Evolutionary conservation across 2,888 invertebrate genomes (phyloP).

Genomic region (Zaprionus lineosus): DNA sequence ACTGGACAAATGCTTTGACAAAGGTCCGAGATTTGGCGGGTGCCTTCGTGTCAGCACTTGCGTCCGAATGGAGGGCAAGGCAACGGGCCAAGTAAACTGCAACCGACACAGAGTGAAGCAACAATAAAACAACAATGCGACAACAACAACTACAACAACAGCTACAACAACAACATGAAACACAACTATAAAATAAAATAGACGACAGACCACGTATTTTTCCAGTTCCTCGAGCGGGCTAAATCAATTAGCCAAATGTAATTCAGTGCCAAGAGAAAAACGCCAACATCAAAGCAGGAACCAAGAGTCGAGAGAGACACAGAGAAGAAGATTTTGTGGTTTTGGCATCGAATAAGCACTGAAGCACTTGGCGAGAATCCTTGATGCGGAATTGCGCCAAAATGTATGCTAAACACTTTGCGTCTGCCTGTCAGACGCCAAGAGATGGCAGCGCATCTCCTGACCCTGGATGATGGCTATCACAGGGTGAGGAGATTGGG

Average conservation of each 20-base stretch:
- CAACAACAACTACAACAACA: slow-evolving; percentile 17
- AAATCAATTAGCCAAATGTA: slow-evolving; percentile 75
- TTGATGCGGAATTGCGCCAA: slow-evolving; percentile 40
- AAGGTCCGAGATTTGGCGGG: slow-evolving; percentile 55
- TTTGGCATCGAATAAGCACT: slow-evolving; percentile 47
- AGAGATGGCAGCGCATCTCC: not conserved
- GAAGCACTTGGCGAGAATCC: slow-evolving; percentile 25
- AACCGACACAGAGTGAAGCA: too few relatives aligned
- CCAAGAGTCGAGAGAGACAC: slow-evolving; percentile 2
- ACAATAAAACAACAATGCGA: slow-evolving; percentile 5
- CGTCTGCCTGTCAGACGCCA: slow-evolving; percentile 5
- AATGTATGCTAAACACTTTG: slow-evolving; percentile 47
- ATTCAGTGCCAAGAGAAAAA: slow-evolving; percentile 66
- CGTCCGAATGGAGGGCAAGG: slow-evolving; percentile 61
- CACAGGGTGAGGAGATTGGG: too few relatives aligned
- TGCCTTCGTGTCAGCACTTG: slow-evolving; percentile 54
- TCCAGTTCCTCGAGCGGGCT: slow-evolving; percentile 35
- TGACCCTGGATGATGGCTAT: too few relatives aligned
- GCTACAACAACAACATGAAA: not conserved
- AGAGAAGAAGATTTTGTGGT: too few relatives aligned
- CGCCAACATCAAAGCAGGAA: not conserved
- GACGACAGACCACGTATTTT: slow-evolving; percentile 11
- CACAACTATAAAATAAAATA: too few relatives aligned
- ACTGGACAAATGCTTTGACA: slow-evolving; percentile 55
- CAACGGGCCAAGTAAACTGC: slow-evolving; percentile 41